These are phyloP conservation scores for Nylanderia fulva DNA, from an alignment of 1,140 invertebrate species.

Conservation along the genomic window DNA sequence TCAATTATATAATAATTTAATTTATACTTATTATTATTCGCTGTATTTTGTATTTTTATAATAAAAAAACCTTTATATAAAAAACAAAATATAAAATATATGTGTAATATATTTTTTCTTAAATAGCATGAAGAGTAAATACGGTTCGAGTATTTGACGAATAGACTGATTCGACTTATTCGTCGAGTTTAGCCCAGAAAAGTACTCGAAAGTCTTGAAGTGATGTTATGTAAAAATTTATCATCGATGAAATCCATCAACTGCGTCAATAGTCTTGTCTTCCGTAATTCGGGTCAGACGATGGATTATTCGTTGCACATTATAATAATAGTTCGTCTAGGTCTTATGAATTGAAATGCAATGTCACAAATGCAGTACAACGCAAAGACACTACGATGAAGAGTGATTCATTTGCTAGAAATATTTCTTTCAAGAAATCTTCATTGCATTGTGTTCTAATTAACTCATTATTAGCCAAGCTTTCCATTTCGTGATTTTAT, in stretches of 20 bases:
- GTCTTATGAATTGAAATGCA: constrained; percentile 15
- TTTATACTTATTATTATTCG: neutral
- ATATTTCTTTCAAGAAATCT: constrained; percentile 38
- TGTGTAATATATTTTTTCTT: neutral
- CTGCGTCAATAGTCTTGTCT: constrained; percentile 26
- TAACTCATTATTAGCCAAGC: neutral
- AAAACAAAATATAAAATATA: neutral
- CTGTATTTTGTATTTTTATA: neutral
- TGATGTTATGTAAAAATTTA: constrained; percentile 19
- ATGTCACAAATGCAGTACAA: constrained; percentile 10
- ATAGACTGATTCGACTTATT: constrained; percentile 9
- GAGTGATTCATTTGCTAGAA: neutral
- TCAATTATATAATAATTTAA: no score
- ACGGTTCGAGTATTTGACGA: constrained; percentile 32
- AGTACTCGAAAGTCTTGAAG: constrained; percentile 7
- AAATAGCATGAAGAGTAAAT: neutral
- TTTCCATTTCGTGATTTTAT: neutral
- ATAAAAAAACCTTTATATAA: neutral
- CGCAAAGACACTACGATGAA: neutral
- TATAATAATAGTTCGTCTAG: neutral
- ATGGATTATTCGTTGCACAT: neutral
- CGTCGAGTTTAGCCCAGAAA: constrained; percentile 10
- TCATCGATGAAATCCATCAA: constrained; percentile 16
- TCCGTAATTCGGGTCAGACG: neutral
- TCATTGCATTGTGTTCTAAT: neutral